Percentiles rank a stretch among this genome's conserved stretches.
These are phyloP conservation scores for Pachypeltis micranthus DNA, from an alignment of 1,140 invertebrate genomes.

Conservation along the genomic window DNA sequence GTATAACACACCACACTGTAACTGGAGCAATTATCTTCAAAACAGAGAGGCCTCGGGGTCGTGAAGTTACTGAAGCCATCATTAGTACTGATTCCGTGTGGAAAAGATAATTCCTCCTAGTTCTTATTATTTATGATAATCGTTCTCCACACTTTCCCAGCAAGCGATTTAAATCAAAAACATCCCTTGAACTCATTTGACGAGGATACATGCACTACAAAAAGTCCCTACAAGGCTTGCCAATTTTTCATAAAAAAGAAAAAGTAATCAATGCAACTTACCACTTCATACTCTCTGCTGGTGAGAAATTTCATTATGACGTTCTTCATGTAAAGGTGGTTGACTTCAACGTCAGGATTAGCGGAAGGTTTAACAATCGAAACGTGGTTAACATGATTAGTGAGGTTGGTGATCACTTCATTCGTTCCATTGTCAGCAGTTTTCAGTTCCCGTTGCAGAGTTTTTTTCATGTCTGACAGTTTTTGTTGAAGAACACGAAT, in stretches of 20 bases:
- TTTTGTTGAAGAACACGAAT: constrained; percentile 78
- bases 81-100: no score
- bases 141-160: no score
- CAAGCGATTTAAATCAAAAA: no score
- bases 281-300: constrained; percentile 65
- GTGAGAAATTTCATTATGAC: constrained; percentile 86
- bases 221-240: no score
- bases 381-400: constrained; percentile 1
- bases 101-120: no score
- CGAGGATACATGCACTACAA: no score
- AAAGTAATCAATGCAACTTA: background rate
- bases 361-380: constrained; percentile 17
- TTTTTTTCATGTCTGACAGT: constrained; percentile 79
- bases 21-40: no score
- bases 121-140: no score
- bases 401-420: constrained; percentile 12
- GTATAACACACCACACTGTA: no score
- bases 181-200: no score
- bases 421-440: constrained; percentile 5
- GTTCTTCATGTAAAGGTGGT: constrained; percentile 80
- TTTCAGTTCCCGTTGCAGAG: constrained; percentile 69
- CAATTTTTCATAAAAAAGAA: background rate
- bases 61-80: no score
- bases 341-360: constrained; percentile 54
- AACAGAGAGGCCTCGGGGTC: no score